Evolutionary conservation across 2,113 vertebrate species (phyloP), one percentile per base, ranked within the genome.

Genomic region (Cyrtonyx montezumae): DNA sequence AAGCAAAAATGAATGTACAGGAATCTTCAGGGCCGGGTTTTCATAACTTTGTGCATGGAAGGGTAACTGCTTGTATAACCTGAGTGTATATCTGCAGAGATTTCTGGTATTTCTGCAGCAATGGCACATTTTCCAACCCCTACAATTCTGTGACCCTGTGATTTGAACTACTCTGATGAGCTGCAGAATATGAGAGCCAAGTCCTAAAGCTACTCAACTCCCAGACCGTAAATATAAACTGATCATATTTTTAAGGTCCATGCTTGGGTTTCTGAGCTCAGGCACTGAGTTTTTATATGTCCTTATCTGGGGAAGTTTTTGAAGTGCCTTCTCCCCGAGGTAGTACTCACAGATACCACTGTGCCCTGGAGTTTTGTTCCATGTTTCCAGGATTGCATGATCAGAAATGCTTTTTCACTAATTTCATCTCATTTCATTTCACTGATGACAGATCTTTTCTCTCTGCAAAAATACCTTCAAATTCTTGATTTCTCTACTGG

Each of bases 381-480:
- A 2, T 3, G 0, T 69, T 89, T 89, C 91, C 68, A 59, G 93
- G 73, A 73, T 6, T 83, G 86, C 74, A 12, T 6, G 61, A 93
- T 88, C 69, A 84, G 48, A 88, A 96, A 66, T 76, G 71, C 15
- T 91, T 49, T 78, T 91, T 78, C 84, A 80, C 56, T 85, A 89
- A 83, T 83, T 94, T 80, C 12, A 28, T 21, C 87, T 74, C 19
- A 68, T 75, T 89, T 91, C 84, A 83, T 84, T 80, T 71, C 65
- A 67, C 42, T 61, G 93, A 81, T 90, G 88, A 94, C 88, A 90
- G 96, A 91, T 90, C 68, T 87, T 68, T 87, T 94, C 81, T 87
- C 43, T 67, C 53, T 16, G 43, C 84, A 96, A 94, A 89, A 74
- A 71, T 46, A 88, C 51, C 34, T 84, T 76, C 45, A 34, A 45